Evolutionary conservation across 1,140 invertebrate species (phyloP).

Genomic region (Cyphomyrmex costatus): DNA sequence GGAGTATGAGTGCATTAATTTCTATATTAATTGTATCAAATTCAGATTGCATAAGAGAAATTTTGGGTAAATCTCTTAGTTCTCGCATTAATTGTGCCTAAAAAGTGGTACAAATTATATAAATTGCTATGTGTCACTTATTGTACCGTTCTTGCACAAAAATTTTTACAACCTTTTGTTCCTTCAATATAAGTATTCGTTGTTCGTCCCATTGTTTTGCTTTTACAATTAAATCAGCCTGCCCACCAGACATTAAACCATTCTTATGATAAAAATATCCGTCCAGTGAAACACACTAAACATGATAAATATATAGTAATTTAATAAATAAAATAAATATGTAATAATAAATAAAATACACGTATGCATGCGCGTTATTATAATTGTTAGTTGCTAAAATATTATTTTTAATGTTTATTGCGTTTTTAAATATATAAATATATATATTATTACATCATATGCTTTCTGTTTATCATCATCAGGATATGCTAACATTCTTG

Average conservation of each 20-base stretch:
- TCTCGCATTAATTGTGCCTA: constrained; percentile 93
- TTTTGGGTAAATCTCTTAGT: constrained; percentile 96
- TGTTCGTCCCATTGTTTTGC: constrained; percentile 99
- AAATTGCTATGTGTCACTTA: constrained; percentile 11
- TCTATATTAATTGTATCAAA: constrained; percentile 98
- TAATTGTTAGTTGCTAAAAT: background rate
- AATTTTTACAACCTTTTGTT: constrained; percentile 88
- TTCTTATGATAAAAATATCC: constrained; percentile 99
- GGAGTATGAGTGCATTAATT: constrained; percentile 96
- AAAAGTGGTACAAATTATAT: constrained; percentile 34
- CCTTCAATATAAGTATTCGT: constrained; percentile 94
- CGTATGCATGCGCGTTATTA: background rate
- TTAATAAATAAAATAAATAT: constrained; percentile 12
- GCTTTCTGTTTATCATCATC: constrained; percentile 90
- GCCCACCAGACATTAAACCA: constrained; percentile 98
- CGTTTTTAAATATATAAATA: background rate
- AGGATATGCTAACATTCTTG: constrained; percentile 95
- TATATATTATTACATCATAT: constrained; percentile 89
- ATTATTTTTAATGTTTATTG: constrained; percentile 2
- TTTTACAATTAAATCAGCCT: constrained; percentile 95
- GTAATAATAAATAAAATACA: background rate
- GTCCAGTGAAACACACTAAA: constrained; percentile 95
- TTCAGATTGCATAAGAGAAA: constrained; percentile 98
- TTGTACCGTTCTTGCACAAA: constrained; percentile 11
- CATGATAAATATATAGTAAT: constrained; percentile 53